A percentile compares a stretch with the other conserved stretches of the same genome.
Conservation (phyloP, 1,140 invertebrate species). For the Diachasma alloeum region DNA sequence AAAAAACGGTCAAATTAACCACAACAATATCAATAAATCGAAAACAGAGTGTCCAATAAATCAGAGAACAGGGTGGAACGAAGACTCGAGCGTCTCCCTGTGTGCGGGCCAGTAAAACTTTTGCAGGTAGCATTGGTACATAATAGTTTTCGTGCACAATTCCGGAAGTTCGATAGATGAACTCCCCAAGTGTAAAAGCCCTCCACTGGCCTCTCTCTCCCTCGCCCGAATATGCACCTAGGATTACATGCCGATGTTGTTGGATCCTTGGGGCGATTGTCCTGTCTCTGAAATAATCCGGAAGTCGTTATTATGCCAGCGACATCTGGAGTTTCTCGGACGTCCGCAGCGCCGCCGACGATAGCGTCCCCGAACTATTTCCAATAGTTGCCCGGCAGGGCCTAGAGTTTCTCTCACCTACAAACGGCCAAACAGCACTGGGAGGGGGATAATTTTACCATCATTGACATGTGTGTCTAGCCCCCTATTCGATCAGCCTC, state of each 20-base stretch:
- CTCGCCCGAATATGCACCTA: neutral
- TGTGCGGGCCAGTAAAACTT: neutral
- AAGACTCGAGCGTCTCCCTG: neutral
- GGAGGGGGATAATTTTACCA: neutral
- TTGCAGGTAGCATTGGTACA: neutral
- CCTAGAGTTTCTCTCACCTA: neutral
- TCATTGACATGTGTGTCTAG: neutral
- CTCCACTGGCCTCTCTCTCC: neutral
- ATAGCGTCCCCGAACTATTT: neutral
- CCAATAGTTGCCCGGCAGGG: neutral
- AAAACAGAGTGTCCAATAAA: neutral
- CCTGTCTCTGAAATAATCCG: neutral
- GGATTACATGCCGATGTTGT: neutral
- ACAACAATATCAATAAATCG: neutral
- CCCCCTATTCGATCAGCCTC: neutral
- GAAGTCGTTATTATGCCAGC: neutral
- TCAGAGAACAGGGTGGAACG: neutral
- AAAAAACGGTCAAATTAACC: neutral
- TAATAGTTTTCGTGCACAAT: conserved; percentile 7
- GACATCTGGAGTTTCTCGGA: neutral
- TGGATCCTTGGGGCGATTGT: neutral
- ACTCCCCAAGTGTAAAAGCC: neutral
- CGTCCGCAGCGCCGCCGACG: neutral
- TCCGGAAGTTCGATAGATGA: conserved; percentile 3
- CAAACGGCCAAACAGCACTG: neutral